Evolutionary conservation across 2,113 vertebrate genomes (phyloP).

Genomic region (Camelus bactrianus): DNA sequence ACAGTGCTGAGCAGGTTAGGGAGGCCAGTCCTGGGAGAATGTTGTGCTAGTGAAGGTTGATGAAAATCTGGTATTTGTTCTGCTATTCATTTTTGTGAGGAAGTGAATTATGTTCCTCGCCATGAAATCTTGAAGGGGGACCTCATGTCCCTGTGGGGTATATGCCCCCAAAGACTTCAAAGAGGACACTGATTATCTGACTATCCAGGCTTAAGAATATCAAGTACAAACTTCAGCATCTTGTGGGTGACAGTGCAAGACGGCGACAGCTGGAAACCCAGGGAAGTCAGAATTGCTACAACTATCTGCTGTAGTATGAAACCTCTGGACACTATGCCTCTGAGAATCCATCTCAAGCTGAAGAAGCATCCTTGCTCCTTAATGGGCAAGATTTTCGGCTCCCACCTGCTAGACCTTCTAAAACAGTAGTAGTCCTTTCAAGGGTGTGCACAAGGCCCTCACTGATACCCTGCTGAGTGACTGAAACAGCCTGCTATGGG

Average conservation of each 20-base stretch:
- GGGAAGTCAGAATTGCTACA: conserved; percentile 86
- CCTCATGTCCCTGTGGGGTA: neutral
- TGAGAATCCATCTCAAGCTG: conserved; percentile 89
- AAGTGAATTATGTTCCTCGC: neutral
- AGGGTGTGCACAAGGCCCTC: conserved; percentile 87
- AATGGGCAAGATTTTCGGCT: conserved; percentile 91
- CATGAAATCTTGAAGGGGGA: neutral
- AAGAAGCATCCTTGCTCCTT: conserved; percentile 89
- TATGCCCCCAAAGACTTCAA: neutral
- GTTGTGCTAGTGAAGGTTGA: neutral
- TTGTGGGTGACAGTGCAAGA: conserved; percentile 88
- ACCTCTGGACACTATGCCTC: conserved; percentile 92
- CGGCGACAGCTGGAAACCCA: conserved; percentile 88
- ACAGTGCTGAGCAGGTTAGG: neutral
- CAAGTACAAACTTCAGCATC: conserved; percentile 91
- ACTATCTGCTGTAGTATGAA: conserved; percentile 94
- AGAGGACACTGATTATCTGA: conserved; percentile 48
- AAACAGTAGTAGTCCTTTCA: conserved; percentile 89
- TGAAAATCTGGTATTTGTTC: neutral
- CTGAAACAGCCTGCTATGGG: conserved; percentile 92
- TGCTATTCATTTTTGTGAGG: neutral
- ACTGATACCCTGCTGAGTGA: conserved; percentile 92
- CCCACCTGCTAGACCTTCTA: conserved; percentile 92
- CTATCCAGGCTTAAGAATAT: conserved; percentile 92
- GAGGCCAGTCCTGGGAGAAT: neutral